These are phyloP conservation scores for Lacerta bilineata DNA, from an alignment of 2,797 vertebrate genomes.

Conservation along the genomic window DNA sequence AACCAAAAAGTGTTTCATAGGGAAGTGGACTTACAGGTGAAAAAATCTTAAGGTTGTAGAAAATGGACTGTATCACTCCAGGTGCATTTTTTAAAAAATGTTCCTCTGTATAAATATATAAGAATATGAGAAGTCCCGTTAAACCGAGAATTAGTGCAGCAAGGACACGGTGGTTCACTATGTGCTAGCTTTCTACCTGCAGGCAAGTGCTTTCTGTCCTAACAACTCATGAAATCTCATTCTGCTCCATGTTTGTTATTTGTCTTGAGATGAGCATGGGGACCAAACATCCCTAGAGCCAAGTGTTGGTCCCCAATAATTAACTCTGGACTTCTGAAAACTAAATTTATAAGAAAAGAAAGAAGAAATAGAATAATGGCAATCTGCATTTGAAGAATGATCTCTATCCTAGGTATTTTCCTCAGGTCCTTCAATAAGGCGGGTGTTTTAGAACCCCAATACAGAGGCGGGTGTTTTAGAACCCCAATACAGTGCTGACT, in stretches of 20 bases:
- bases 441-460: constrained; percentile 48
- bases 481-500: constrained; percentile 22
- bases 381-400: constrained; percentile 43
- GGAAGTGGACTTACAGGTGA: constrained; percentile 26
- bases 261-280: neutral
- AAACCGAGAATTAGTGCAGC: neutral
- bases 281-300: constrained; percentile 31
- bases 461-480: constrained; percentile 31
- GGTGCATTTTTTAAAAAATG: neutral
- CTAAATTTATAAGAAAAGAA: constrained; percentile 31
- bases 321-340: constrained; percentile 51
- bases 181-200: neutral
- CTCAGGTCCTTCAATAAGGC: constrained; percentile 46
- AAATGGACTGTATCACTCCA: neutral
- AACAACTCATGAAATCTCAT: neutral
- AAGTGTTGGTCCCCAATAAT: constrained; percentile 56
- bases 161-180: neutral
- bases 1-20: constrained; percentile 5
- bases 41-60: neutral
- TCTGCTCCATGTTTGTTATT: neutral
- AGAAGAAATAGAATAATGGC: constrained; percentile 50
- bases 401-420: constrained; percentile 64
- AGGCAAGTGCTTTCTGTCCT: neutral
- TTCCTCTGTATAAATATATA: neutral
- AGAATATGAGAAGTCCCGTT: neutral